Conservation (phyloP, 2,797 vertebrate species). For the Petrocephalus sullivani region DNA sequence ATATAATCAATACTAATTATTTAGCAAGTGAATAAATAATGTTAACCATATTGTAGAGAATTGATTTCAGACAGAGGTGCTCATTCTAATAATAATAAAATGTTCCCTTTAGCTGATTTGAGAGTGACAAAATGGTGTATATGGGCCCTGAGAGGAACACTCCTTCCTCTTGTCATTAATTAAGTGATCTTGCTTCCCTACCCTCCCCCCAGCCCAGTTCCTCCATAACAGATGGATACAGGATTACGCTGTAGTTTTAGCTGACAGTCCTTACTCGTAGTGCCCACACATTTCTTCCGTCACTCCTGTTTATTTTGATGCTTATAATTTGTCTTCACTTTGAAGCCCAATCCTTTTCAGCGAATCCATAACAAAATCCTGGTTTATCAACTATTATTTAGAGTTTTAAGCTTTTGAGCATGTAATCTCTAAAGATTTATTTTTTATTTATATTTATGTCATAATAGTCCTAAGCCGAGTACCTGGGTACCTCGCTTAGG, state of each 20-base stretch:
- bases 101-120: neutral
- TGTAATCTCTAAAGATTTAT: no score
- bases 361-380: no score
- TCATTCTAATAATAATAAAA: neutral
- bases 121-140: neutral
- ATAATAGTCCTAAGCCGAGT: no score
- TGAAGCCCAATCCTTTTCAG: no score
- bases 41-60: neutral
- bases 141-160: neutral
- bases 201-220: neutral
- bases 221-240: neutral
- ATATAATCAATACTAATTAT: neutral
- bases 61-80: neutral
- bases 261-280: neutral
- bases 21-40: neutral
- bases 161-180: neutral
- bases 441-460: no score
- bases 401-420: no score
- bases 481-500: no score
- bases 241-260: neutral
- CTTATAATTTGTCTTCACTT: no score
- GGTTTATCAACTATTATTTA: no score
- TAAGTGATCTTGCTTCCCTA: neutral
- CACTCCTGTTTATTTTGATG: no score
- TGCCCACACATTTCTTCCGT: neutral